Evolutionary conservation across 2,797 vertebrate species (phyloP).

Genomic region (Varecia variegata): DNA sequence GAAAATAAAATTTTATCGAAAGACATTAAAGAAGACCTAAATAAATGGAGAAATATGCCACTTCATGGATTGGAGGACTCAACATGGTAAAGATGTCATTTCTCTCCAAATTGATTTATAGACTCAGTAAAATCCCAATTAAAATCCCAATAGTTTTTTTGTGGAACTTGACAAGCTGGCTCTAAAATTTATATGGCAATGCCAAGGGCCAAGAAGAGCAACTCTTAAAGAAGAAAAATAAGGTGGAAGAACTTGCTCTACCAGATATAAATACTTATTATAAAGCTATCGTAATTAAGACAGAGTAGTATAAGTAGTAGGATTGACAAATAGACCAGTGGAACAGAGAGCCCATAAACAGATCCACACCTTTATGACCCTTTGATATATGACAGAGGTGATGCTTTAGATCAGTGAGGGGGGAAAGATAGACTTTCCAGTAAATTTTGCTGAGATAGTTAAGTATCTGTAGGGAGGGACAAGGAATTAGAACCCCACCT

Average conservation of each 20-base stretch:
- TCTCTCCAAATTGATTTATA: constrained; percentile 70
- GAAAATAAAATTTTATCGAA: constrained; percentile 74
- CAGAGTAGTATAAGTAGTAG: not conserved
- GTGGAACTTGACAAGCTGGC: constrained; percentile 63
- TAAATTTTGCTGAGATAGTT: not conserved
- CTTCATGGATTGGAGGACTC: constrained; percentile 18
- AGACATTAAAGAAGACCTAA: constrained; percentile 66
- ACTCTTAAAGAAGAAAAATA: constrained; percentile 62
- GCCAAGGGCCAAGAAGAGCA: constrained; percentile 57
- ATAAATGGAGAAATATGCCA: constrained; percentile 65
- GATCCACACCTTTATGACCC: not conserved
- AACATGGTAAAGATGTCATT: constrained; percentile 69
- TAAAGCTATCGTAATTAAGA: constrained; percentile 35
- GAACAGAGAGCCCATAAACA: not conserved
- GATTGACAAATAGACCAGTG: not conserved
- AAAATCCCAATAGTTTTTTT: constrained; percentile 67
- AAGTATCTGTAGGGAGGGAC: not conserved
- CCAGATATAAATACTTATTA: constrained; percentile 41
- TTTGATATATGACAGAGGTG: not conserved
- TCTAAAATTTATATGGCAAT: constrained; percentile 68
- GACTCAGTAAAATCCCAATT: constrained; percentile 74
- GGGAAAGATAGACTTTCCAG: constrained; percentile 8
- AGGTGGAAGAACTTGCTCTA: not conserved
- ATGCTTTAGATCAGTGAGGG: not conserved
- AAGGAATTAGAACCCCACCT: not conserved